These are phyloP conservation scores for Etheostoma nigrum DNA, from an alignment of 2,797 vertebrate species.

Conservation along the genomic window DNA sequence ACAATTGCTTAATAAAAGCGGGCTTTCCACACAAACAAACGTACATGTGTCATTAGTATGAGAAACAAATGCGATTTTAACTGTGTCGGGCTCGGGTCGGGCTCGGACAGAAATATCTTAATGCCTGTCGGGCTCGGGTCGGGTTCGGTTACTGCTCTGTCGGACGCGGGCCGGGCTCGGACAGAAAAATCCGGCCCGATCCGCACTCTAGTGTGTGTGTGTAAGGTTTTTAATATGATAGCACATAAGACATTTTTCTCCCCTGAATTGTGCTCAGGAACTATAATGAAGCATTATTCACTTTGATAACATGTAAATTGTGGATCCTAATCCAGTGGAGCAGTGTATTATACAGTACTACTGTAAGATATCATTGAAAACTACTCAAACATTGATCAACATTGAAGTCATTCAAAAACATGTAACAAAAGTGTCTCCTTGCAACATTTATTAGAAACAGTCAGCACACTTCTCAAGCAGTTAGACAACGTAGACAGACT, in stretches of 20 bases:
- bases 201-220: too few species aligned
- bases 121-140: too few species aligned
- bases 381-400: background rate
- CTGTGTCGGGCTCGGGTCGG: too few species aligned
- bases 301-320: background rate
- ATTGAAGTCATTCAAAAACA: slow-evolving; percentile 23
- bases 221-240: background rate
- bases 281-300: background rate
- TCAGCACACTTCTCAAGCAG: slow-evolving; percentile 17
- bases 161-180: too few species aligned
- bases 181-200: too few species aligned
- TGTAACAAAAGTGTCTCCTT: slow-evolving; percentile 35
- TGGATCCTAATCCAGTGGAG: background rate
- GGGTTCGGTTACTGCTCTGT: too few species aligned
- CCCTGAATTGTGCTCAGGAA: background rate
- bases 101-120: too few species aligned
- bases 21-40: too few species aligned
- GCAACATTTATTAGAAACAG: slow-evolving; percentile 60
- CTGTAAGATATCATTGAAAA: background rate
- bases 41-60: too few species aligned
- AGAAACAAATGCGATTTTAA: too few species aligned
- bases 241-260: background rate
- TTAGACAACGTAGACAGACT: slow-evolving; percentile 29
- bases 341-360: background rate
- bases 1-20: too few species aligned